Base-by-base conservation (phyloP, 2,888 invertebrate genomes). In the Limenitis camilla region DNA sequence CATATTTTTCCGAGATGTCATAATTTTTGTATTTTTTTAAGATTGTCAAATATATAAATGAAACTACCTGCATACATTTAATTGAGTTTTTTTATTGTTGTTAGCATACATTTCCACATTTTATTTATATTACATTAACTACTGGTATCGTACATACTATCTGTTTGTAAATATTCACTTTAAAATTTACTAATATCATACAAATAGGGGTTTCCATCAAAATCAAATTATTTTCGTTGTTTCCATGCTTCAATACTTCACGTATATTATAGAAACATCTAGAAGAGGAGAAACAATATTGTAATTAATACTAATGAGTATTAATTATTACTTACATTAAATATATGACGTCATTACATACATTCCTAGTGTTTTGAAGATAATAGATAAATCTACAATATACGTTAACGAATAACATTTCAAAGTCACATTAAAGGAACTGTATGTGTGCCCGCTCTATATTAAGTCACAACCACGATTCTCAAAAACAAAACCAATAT, bases 391-490 rank as follows among this genome's bases (percentile, higher is more conserved):
- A 36, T 10, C 35, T 46, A 41, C 11, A 39, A 62, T 49, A 61
- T 60, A 62, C 61, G 63, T 62, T 19, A 65, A 73, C 56, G 78
- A 83, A 83, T 78, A 83, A 83, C 82, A 76, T 82, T 83, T 79
- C 69, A 78, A 52, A 74, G 78, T 78, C 80, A 80, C 76, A 74
- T 63, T 66, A 68, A 83, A 81, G 78, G 77, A 81, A 82, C 78
- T 77, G 72, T 67, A 60, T 61, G 62, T 69, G 66, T 67, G 63
- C 62, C 57, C 65, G 48, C 71, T 62, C 74, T 80, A 79, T 73
- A 78, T 67, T 75, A 80, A 74, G 63, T 85, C 86, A 86, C 86
- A 86, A 86, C 86, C 84, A 74, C 81, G 62, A 70, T 77, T 73
- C 66, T 62, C 64, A 55, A 68, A 71, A 65, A 62, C 62, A 61